These are phyloP conservation scores for Caenorhabditis sp. DNA, from an alignment of 2,888 invertebrate species.

Conservation along the genomic window DNA sequence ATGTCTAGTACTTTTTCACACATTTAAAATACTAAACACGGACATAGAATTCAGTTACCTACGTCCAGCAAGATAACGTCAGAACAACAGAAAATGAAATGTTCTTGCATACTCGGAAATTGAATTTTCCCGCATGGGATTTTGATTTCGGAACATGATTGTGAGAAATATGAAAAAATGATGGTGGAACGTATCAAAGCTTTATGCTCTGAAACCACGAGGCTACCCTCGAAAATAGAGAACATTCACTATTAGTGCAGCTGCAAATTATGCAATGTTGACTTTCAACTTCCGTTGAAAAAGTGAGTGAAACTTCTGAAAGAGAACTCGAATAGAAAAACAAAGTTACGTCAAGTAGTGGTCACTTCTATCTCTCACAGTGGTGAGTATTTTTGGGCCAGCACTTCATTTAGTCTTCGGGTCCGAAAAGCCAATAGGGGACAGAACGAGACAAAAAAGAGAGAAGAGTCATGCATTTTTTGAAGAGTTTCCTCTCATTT, in stretches of 20 bases:
- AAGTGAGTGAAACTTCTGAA: neutral
- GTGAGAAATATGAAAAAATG: neutral
- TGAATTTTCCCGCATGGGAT: too few species aligned
- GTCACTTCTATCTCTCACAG: slow-evolving; percentile 23
- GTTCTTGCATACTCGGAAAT: too few species aligned
- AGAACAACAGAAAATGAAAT: too few species aligned
- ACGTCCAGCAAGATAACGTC: too few species aligned
- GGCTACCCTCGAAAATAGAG: neutral
- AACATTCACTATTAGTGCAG: neutral
- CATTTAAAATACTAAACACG: too few species aligned
- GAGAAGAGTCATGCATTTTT: slow-evolving; percentile 58
- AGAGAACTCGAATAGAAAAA: neutral
- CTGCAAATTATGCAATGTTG: slow-evolving; percentile 18
- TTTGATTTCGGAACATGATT: too few species aligned
- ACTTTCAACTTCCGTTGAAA: slow-evolving; percentile 14
- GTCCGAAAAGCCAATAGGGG: slow-evolving; percentile 5
- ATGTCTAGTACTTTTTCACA: too few species aligned
- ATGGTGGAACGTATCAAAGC: neutral
- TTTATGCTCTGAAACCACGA: neutral
- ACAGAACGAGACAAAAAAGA: slow-evolving; percentile 11
- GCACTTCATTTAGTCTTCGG: slow-evolving; percentile 22
- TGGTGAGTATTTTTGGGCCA: slow-evolving; percentile 34
- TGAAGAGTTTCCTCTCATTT: slow-evolving; percentile 41
- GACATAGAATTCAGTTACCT: too few species aligned
- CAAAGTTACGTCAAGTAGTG: slow-evolving; percentile 32